Evolutionary conservation across 2,797 vertebrate genomes (phyloP).

Genomic region (Nasua narica): DNA sequence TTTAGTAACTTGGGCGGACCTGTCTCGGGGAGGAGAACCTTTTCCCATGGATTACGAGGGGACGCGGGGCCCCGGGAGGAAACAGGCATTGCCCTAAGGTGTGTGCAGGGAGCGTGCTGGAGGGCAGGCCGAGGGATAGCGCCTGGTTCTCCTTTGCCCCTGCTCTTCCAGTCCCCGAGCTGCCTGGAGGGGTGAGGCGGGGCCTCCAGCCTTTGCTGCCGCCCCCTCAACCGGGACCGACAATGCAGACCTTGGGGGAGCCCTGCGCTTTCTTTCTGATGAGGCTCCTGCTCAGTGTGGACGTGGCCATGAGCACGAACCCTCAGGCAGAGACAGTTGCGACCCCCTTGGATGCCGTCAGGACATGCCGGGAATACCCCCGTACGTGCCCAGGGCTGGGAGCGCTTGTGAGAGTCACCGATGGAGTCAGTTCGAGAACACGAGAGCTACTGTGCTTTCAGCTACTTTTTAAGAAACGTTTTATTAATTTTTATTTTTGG

Average conservation of each 20-base stretch:
- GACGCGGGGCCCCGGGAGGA: neutral
- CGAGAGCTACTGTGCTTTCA: neutral
- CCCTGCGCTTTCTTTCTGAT: neutral
- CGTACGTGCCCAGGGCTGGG: neutral
- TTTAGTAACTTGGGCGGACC: slow-evolving; percentile 57
- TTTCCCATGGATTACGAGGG: neutral
- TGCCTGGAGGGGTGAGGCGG: accelerated
- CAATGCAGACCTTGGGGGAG: neutral
- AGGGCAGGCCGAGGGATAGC: accelerated
- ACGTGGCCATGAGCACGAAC: neutral
- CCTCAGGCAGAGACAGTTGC: accelerated
- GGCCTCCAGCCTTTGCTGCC: neutral
- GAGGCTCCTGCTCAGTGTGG: neutral
- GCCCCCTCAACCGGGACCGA: accelerated
- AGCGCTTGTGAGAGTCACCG: neutral
- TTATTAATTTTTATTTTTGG: slow-evolving; percentile 5
- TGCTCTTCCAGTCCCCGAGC: neutral
- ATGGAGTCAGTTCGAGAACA: neutral
- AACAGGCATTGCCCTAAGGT: neutral
- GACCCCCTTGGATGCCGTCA: accelerated
- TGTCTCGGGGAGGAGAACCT: neutral
- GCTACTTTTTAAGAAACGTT: neutral
- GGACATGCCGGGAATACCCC: neutral
- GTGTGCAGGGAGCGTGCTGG: neutral
- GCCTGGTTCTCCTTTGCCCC: neutral